Conservation (phyloP, 2,797 vertebrate genomes). For the Garrulus glandarius region DNA sequence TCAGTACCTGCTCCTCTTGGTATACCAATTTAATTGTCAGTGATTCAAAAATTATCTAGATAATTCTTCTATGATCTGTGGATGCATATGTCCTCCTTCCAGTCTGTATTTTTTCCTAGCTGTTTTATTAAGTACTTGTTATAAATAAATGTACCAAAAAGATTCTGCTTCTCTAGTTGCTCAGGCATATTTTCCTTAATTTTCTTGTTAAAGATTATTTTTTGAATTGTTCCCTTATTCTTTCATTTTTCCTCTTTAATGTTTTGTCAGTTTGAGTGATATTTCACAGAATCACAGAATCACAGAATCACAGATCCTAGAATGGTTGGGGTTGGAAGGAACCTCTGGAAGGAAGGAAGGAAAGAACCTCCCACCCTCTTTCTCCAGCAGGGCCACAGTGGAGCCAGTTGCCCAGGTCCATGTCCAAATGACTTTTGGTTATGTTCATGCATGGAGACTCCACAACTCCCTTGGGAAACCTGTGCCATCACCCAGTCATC, state of each 20-base stretch:
- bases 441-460: background rate
- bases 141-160: slow-evolving; percentile 18
- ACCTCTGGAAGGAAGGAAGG: background rate
- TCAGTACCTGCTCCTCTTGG: background rate
- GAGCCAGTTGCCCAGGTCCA: background rate
- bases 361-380: accelerated
- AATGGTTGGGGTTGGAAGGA: background rate
- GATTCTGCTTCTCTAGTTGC: background rate
- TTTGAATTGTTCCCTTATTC: background rate
- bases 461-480: background rate
- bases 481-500: background rate
- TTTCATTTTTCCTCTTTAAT: background rate
- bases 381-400: background rate
- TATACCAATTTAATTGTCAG: background rate
- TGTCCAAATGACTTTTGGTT: background rate
- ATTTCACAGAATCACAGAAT: background rate
- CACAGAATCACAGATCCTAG: background rate
- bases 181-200: background rate
- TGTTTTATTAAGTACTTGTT: slow-evolving; percentile 29
- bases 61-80: background rate
- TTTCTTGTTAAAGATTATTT: background rate
- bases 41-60: background rate
- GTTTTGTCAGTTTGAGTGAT: background rate
- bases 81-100: background rate
- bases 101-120: background rate